Percentiles rank a stretch among this genome's conserved stretches.
Evolutionary conservation across 2,797 vertebrate genomes (phyloP).

Genomic region (Astyanax mexicanus): DNA sequence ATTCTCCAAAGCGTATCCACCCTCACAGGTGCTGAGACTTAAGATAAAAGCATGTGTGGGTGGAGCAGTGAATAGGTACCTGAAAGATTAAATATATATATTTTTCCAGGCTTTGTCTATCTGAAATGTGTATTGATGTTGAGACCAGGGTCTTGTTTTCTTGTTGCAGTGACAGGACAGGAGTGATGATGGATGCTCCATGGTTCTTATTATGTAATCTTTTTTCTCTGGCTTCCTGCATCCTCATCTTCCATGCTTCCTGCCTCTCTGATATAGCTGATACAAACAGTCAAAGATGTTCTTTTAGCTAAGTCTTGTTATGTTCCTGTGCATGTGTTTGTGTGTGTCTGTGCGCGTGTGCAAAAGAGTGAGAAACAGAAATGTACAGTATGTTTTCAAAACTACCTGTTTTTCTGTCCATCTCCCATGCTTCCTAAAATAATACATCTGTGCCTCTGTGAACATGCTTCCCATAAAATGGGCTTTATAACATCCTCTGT

Average conservation of each 20-base stretch:
- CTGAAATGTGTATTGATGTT: no score
- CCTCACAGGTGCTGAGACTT: no score
- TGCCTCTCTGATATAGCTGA: neutral
- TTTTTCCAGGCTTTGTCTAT: neutral
- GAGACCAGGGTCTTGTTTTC: neutral
- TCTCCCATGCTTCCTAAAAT: neutral
- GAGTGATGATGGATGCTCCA: neutral
- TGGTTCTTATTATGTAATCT: neutral
- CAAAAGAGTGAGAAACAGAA: neutral
- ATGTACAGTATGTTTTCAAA: neutral
- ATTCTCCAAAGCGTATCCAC: no score
- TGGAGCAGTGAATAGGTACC: neutral
- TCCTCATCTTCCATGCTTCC: neutral
- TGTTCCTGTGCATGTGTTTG: constrained; percentile 6
- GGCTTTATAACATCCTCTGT: constrained; percentile 3
- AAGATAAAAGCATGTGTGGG: neutral
- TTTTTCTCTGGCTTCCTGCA: neutral
- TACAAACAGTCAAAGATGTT: neutral
- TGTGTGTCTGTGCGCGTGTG: no score
- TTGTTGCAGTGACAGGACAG: neutral
- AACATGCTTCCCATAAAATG: constrained; percentile 4
- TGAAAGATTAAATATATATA: neutral
- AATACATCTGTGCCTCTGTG: neutral
- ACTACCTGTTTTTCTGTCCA: neutral
- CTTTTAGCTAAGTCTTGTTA: neutral